A percentile compares a stretch with the other conserved stretches of the same genome.
Evolutionary conservation across 2,888 invertebrate genomes (phyloP).

Genomic region (Diarsia dahlii): DNA sequence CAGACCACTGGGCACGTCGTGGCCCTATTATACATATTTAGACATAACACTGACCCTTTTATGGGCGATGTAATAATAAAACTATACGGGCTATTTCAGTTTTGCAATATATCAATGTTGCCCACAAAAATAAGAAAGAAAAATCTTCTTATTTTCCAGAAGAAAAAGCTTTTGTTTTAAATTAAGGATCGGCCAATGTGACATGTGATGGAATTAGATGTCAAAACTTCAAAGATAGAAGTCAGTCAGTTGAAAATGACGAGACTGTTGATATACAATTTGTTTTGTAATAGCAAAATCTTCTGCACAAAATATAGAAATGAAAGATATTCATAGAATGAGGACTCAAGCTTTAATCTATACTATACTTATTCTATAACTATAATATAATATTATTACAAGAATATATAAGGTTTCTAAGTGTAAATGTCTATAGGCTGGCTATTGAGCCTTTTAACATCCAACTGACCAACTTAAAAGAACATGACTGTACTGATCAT

Average conservation of each 20-base stretch:
- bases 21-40: slow-evolving; percentile 57
- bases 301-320: neutral
- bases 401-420: no score
- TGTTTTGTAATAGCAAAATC: neutral
- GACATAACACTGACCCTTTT: slow-evolving; percentile 37
- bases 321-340: neutral
- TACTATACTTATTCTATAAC: no score
- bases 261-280: neutral
- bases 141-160: slow-evolving; percentile 7
- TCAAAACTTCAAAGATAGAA: slow-evolving; percentile 46
- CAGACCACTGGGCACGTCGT: slow-evolving; percentile 70
- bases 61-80: slow-evolving; percentile 5
- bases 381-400: no score
- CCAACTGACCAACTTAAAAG: no score
- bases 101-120: slow-evolving; percentile 8
- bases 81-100: slow-evolving; percentile 17
- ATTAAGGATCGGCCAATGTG: slow-evolving; percentile 16
- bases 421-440: neutral
- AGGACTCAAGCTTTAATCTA: neutral
- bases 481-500: no score
- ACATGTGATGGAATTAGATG: slow-evolving; percentile 47
- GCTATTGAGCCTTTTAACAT: no score
- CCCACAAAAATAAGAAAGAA: slow-evolving; percentile 4
- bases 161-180: slow-evolving; percentile 23
- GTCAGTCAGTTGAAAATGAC: slow-evolving; percentile 34